Evolutionary conservation across 2,888 invertebrate species (phyloP), one percentile per base, ranked within the genome.

Genomic region (Formica aserva): DNA sequence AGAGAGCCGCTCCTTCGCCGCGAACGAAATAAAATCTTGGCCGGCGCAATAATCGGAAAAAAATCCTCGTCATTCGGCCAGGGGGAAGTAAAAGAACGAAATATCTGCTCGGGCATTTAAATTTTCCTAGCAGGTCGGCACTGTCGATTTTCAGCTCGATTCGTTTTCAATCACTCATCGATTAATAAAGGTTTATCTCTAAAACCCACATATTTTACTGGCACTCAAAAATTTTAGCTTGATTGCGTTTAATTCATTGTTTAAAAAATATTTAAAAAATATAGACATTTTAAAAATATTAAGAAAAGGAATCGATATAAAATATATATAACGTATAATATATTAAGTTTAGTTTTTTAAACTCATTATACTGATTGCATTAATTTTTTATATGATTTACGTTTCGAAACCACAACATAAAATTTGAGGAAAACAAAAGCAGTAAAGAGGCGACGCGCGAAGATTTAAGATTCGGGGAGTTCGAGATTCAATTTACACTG

Each of bases 401-500:
- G 3, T 57, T 1, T 18, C n/a, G 13, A 22, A 41, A 60, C 13
- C 3, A n/a, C 4, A 1, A 41, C 35, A 6, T 18, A 15, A 35
- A 35, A 52, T n/a, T 45, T 32, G 11, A 38, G 22, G 60, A 41
- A 8, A 35, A 22, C 15, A 18, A 45, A 52, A 71, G 3, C 9
- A 35, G 11, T n/a, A 8, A 29, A 52, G 18, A n/a, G 26, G 41
- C 26, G 22, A 69, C 6, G 15, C 41, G 6, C 41, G 15, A 45
- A 45, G 45, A 78, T 78, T 78, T 74, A 82, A 67, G 22, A 80
- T 63, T 66, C 22, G 66, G 38, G 13, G 35, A 80, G 72, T 52
- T 81, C 29, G 66, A 75, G 65, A 86, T 87, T 86, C 71, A 80
- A 87, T 83, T 78, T 74, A n/a, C 48, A 22, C 41, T 63, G 45